Evolutionary conservation across 2,888 invertebrate genomes (phyloP), one percentile per base, ranked within the genome.

Genomic region (Melinaea marsaeus): DNA sequence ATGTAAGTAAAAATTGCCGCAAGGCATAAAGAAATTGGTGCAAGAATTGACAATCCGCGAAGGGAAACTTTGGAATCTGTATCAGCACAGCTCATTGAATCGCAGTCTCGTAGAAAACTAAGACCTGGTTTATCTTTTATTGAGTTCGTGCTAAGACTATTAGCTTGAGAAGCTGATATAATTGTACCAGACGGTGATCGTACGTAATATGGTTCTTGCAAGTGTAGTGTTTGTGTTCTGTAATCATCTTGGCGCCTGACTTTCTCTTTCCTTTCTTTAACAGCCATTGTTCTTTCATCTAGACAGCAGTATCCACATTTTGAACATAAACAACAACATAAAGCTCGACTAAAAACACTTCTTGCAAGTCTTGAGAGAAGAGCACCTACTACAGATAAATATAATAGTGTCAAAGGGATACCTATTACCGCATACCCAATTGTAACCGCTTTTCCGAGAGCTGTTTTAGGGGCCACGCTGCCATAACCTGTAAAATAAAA

Each of bases 1-100:
- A 99, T 96, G 83, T 99, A 99, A 69, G 95, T 93, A 70, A 97
- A 93, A 93, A 99, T 97, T 73, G 98, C 96, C 60, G 95, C 93
- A 47, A 98, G 91, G 80, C 98, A 98, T 58, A 98, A 92, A 60
- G 95, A 92, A 58, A 98, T 95, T 3, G 98, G 98, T 9, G 98
- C 98, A 69, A 97, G 87, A 71, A 98, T 96, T 69, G 96, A 95
- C 63, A 94, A 89, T 11, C 94, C 94, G 72, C 94, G 93, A 77
- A 95, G 92, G 34, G 93, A 95, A 58, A 92, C 91, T 76, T 93
- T 94, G 0, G 94, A 94, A 74, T 94, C 94, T 48, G 94, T 94
- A 72, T 94, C 94, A 4, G 92, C 92, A 72, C 92, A 92, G 75
- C 94, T 94, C 75, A 90, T 80, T 0, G 91, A 91, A 66, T 91